phyloP scores from a whole-genome alignment of 2,888 invertebrate genomes.

The Agonopterix arenella region DNA sequence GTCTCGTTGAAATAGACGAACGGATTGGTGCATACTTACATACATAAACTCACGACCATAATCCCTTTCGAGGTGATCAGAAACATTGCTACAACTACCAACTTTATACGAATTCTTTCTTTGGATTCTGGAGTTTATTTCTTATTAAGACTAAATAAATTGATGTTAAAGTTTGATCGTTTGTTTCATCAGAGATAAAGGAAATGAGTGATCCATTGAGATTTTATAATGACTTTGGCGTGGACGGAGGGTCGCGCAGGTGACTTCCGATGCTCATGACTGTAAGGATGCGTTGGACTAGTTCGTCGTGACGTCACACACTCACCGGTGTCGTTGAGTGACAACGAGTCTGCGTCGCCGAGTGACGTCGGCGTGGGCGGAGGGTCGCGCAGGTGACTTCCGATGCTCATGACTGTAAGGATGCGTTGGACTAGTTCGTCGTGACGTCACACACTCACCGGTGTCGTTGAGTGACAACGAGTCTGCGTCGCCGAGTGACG shows the following conservation, averaged over 20 bases:
- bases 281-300: slow-evolving; percentile 82
- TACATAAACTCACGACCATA: no score
- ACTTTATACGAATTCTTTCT: no score
- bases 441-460: slow-evolving; percentile 24
- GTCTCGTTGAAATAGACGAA: no score
- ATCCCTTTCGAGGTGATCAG: no score
- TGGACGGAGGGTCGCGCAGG: slow-evolving; percentile 61
- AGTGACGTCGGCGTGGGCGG: slow-evolving; percentile 67
- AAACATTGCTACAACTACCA: no score
- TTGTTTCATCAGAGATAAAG: no score
- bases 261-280: slow-evolving; percentile 83
- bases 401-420: slow-evolving; percentile 84
- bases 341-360: slow-evolving; percentile 58
- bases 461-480: slow-evolving; percentile 60
- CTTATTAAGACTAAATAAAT: no score
- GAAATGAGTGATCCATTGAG: no score
- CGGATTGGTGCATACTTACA: no score
- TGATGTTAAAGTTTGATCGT: no score
- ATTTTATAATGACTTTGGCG: slow-evolving; percentile 43
- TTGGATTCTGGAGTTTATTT: no score
- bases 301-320: not conserved
- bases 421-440: slow-evolving; percentile 78
- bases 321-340: slow-evolving; percentile 56
- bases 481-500: slow-evolving; percentile 58
- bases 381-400: slow-evolving; percentile 57